Conservation (phyloP, 2,797 vertebrate genomes). For the Amazona finschi region DNA sequence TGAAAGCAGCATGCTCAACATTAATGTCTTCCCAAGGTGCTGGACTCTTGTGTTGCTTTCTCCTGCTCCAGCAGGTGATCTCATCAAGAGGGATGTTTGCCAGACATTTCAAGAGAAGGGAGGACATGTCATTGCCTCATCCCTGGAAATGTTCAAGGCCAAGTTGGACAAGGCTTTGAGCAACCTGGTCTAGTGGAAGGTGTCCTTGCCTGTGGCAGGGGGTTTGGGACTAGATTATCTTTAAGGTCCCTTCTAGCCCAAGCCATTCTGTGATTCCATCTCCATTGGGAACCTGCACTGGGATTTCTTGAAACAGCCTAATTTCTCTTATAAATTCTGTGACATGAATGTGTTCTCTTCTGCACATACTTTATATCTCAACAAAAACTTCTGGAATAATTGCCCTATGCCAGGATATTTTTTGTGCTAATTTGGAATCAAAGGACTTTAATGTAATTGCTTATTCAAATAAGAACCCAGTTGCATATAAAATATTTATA, state of each 20-base stretch:
- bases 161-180: not conserved
- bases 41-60: not conserved
- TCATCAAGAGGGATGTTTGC: not conserved
- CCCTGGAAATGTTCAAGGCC: not conserved
- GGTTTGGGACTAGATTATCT: not conserved
- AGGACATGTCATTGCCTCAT: not conserved
- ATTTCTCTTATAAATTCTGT: not conserved
- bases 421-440: conserved; percentile 15
- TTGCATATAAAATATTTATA: not conserved
- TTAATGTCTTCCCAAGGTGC: rapidly evolving
- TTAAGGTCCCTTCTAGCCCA: not conserved
- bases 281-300: rapidly evolving
- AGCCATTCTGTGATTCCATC: not conserved
- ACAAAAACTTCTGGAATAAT: not conserved
- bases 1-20: not conserved
- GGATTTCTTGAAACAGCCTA: not conserved
- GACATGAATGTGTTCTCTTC: rapidly evolving
- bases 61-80: rapidly evolving
- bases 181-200: not conserved
- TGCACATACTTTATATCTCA: not conserved
- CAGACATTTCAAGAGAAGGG: not conserved
- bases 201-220: not conserved
- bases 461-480: not conserved
- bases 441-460: not conserved
- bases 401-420: not conserved